Evolutionary conservation across 2,113 vertebrate genomes (phyloP), one percentile per base, ranked within the genome.

Genomic region (Oxyruncus cristatus): DNA sequence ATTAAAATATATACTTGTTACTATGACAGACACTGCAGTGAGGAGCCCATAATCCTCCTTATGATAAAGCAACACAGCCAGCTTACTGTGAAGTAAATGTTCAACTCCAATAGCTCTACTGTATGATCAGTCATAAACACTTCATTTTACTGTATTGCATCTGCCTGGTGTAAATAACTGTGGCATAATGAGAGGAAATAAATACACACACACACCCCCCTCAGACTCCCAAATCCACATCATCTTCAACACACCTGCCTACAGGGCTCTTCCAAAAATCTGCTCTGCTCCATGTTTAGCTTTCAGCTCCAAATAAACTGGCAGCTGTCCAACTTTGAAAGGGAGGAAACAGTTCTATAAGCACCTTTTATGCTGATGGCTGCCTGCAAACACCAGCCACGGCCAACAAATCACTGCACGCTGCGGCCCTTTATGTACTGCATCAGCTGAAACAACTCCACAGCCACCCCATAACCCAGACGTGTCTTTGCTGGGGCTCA

Each of bases 361-460:
- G 78, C 71, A 90, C 41, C 30, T 41, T 89, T 89, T 79, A 85
- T 72, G 78, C 37, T 95, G 74, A 97, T 79, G 42, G 55, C 76
- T 70, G 65, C 89, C 87, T 50, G 78, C 61, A 95, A 95, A 87
- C 62, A 87, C 73, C 92, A 93, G 85, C 46, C 81, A 84, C 49
- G 50, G 66, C 58, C 24, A 14, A 91, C 79, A 92, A 96, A 95
- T 94, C 95, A 63, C 85, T 72, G 66, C 71, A 72, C 58, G 47
- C 68, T 92, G 79, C 21, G 33, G 62, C 61, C 92, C 74, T 92
- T 93, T 44, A 82, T 85, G 74, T 50, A 89, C 8, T 80, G 65
- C 85, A 93, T 63, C 92, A 89, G 73, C 63, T 92, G 77, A 89
- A 91, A 71, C 59, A 94, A 84, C 75, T 88, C 84, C 85, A 77